Base-by-base conservation (phyloP, 2,113 vertebrate species). In the Trogon surrucura region DNA sequence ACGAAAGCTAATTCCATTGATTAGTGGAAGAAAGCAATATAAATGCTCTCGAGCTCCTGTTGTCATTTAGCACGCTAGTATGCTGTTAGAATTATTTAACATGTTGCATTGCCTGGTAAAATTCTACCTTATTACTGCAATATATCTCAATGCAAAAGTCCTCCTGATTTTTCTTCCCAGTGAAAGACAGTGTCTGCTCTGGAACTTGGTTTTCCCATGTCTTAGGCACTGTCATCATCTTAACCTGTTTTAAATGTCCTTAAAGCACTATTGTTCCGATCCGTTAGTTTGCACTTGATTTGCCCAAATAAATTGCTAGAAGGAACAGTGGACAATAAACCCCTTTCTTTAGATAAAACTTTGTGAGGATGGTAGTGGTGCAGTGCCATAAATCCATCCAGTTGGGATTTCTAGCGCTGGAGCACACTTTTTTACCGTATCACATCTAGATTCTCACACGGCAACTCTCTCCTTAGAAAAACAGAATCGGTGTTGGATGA, bases 1-100 rank as follows among this genome's bases (percentile, higher is more conserved):
- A 9, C 61, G 87, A 62, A 91, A 93, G 92, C 64, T 96, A 79
- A 96, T 97, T 93, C 60, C 51, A 83, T 77, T 91, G 95, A 96
- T 97, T 62, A 92, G 50, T 90, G 88, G 87, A 89, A 88, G 57
- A 92, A 86, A 60, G 70, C 41, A 85, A 44, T 70, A 83, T 65
- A 87, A 94, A 94, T 84, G 48, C 29, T 57, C 80, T 96, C 6
- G 17, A 62, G 65, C 78, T 93, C 72, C 70, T 96, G 58, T 44
- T 71, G 60, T 80, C 79, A 51, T 95, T 95, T 91, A 61, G 48
- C 53, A 85, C 54, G 54, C 32, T 56, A 58, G 34, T 54, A 26
- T 88, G 44, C 81, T 81, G 73, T 58, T 72, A 44, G 41, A 83
- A 57, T 81, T 94, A 69, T 73, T 88, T 83, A 82, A 67, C 22